phyloP scores from a whole-genome alignment of 1,140 invertebrate genomes.

The Agrilus planipennis region DNA sequence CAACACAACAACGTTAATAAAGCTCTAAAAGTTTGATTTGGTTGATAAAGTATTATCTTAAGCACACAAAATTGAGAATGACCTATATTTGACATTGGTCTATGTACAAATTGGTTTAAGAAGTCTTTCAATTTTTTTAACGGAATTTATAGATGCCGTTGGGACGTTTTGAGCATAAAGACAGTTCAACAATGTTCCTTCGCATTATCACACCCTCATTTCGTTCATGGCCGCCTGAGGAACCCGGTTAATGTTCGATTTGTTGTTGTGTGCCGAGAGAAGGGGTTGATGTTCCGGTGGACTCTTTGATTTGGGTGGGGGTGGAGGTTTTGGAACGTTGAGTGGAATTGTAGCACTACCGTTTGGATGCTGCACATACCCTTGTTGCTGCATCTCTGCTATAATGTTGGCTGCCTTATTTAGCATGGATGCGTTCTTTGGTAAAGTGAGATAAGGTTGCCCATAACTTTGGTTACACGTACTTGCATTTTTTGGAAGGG shows the following conservation, averaged over 20 bases:
- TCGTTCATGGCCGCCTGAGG: slow-evolving; percentile 67
- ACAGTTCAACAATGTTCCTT: slow-evolving; percentile 4
- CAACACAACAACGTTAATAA: too few relatives aligned
- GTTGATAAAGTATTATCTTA: too few relatives aligned
- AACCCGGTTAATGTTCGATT: slow-evolving; percentile 41
- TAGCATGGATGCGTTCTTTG: slow-evolving; percentile 43
- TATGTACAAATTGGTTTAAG: too few relatives aligned
- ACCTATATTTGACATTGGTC: too few relatives aligned
- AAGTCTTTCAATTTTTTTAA: too few relatives aligned
- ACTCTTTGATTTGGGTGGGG: slow-evolving; percentile 42
- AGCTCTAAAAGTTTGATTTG: slow-evolving; percentile 4
- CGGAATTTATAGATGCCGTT: too few relatives aligned
- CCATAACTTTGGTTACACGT: slow-evolving; percentile 28
- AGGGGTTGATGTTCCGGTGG: slow-evolving; percentile 45
- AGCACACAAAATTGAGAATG: too few relatives aligned
- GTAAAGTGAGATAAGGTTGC: slow-evolving; percentile 44
- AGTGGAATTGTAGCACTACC: slow-evolving; percentile 40
- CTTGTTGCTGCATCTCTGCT: slow-evolving; percentile 41
- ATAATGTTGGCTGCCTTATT: slow-evolving; percentile 41
- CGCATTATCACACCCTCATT: slow-evolving; percentile 68
- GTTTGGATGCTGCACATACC: slow-evolving; percentile 40
- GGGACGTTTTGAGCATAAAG: slow-evolving; percentile 11
- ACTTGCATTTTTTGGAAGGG: slow-evolving; percentile 44
- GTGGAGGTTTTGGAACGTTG: slow-evolving; percentile 43
- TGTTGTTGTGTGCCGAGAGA: slow-evolving; percentile 29